Percentiles rank a stretch among this genome's conserved stretches.
Conservation (phyloP, 2,888 invertebrate species). For the Leptinotarsa tumamoca region DNA sequence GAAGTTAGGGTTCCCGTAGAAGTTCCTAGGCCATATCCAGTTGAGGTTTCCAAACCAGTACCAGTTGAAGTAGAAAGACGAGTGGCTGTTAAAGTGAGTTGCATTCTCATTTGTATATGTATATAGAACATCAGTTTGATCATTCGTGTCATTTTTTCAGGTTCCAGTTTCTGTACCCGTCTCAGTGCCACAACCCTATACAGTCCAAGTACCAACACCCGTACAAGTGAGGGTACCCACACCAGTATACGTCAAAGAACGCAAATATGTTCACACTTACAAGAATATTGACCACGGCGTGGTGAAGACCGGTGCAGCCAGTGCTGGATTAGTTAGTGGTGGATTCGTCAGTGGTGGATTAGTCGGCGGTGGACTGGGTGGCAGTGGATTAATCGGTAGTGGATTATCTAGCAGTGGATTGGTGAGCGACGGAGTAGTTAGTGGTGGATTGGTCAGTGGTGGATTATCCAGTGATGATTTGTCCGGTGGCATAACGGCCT, state of each 20-base stretch:
- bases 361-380: neutral
- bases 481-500: too few relatives aligned
- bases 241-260: slow-evolving; percentile 45
- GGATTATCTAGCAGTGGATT: neutral
- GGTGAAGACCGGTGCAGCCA: neutral
- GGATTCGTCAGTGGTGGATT: neutral
- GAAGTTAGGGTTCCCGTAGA: slow-evolving; percentile 49
- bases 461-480: neutral
- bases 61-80: slow-evolving; percentile 53
- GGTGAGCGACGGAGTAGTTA: neutral
- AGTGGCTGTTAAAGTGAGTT: slow-evolving; percentile 51
- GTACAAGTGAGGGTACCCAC: slow-evolving; percentile 53
- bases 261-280: slow-evolving; percentile 31
- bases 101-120: too few relatives aligned
- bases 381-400: neutral
- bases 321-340: neutral
- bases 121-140: too few relatives aligned
- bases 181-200: slow-evolving; percentile 52
- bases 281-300: neutral
- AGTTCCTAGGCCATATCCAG: slow-evolving; percentile 57
- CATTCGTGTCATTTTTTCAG: slow-evolving; percentile 25
- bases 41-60: slow-evolving; percentile 49
- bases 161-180: slow-evolving; percentile 52
- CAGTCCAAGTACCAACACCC: slow-evolving; percentile 53
- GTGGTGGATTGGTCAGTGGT: neutral